A percentile compares a stretch with the other conserved stretches of the same genome.
These are phyloP conservation scores for Microctonus aethiopoides DNA, from an alignment of 2,888 invertebrate species.

Conservation along the genomic window DNA sequence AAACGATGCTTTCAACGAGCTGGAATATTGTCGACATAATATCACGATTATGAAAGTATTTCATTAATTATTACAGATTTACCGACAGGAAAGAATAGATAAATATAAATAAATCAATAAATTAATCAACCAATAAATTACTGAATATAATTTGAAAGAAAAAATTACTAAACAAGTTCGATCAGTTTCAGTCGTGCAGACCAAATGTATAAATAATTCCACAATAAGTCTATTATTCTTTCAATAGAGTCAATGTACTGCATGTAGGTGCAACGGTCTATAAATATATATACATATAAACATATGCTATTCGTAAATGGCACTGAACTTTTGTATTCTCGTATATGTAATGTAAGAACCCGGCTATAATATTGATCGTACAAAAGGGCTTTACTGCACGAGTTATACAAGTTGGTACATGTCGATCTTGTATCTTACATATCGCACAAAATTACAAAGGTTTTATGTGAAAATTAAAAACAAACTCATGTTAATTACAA, in stretches of 20 bases:
- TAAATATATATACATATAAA: background rate
- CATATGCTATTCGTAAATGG: background rate
- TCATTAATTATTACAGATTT: background rate
- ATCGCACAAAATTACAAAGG: background rate
- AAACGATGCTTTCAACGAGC: slow-evolving; percentile 16
- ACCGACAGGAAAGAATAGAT: background rate
- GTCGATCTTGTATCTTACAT: background rate
- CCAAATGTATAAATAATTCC: background rate
- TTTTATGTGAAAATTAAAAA: too few species aligned
- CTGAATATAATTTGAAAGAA: background rate
- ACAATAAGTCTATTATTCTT: background rate
- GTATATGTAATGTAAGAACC: background rate
- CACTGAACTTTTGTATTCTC: background rate
- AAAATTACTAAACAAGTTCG: background rate
- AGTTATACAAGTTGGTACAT: background rate
- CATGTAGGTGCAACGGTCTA: background rate
- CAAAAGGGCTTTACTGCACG: background rate
- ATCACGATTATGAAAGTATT: background rate
- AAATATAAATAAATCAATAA: background rate
- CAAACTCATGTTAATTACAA: too few species aligned
- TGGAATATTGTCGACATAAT: background rate
- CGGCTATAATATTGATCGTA: background rate
- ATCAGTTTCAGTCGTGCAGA: background rate
- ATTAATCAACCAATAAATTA: too few species aligned
- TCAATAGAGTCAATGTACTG: background rate